Evolutionary conservation across 2,888 invertebrate species (phyloP), one percentile per base, ranked within the genome.

Genomic region (Cephalotes varians): DNA sequence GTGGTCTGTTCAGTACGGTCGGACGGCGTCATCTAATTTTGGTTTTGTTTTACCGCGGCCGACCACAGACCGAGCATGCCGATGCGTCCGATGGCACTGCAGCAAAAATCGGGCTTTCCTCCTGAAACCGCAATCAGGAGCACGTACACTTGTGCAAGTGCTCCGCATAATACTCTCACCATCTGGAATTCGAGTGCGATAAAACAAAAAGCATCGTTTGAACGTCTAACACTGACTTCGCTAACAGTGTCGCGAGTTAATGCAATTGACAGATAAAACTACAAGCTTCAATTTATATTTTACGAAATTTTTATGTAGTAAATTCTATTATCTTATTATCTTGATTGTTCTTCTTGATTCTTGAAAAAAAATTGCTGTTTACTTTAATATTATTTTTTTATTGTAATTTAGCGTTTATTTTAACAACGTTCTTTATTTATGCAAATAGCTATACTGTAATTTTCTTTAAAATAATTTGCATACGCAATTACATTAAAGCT

Each of bases 71-170:
- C 65, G 62, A 81, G 67, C 67, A 40, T 62, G 74, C 65, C 81
- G 31, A 54, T 64, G 62, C 25, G 62, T 64, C 21, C 73, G 47
- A 21, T 31, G 40, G 51, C n/a, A 47, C 56, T 74, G 51, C 80
- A 40, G 77, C 54, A 69, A 77, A 69, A 56, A 77, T 82, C 76
- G 58, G 60, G 82, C 73, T 85, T 85, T 85, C 71, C 83, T 74
- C 71, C 77, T n/a, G 83, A 81, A 87, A 79, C 40, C 72, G 77
- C 86, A 67, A 86, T 81, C 80, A 77, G 62, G 60, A 31, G 47
- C 65, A 71, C 44, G 60, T 81, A 69, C 47, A 77, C 34, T 40
- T 62, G 76, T 54, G 51, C 76, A 62, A 77, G 62, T 58, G 58
- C 64, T 69, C 18, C 64, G 64, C n/a, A n/a, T 81, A 80, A 83